A percentile compares a stretch with the other conserved stretches of the same genome.
phyloP scores from a whole-genome alignment of 2,888 invertebrate genomes.

The Sepioteuthis lessoniana region DNA sequence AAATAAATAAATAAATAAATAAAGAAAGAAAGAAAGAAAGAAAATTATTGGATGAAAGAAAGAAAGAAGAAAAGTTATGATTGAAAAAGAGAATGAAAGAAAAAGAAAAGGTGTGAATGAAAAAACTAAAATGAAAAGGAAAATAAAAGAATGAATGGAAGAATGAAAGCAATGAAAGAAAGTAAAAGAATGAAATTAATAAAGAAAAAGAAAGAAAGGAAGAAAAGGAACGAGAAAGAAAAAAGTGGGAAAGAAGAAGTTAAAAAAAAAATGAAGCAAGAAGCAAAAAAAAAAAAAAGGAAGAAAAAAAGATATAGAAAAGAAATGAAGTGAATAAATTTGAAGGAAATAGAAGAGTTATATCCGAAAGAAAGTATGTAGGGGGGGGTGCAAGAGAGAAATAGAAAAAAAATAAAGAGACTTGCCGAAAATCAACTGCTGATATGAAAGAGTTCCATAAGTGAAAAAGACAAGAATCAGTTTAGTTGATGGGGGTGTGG shows the following conservation, averaged over 20 bases:
- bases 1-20: too few relatives aligned
- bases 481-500: not conserved
- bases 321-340: too few relatives aligned
- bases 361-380: too few relatives aligned
- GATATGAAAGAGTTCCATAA: not conserved
- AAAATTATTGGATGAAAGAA: too few relatives aligned
- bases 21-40: too few relatives aligned
- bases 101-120: too few relatives aligned
- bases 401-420: not conserved
- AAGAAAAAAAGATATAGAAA: not conserved
- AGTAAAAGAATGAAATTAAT: accelerated
- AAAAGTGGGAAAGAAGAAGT: not conserved
- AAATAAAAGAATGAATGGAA: not conserved
- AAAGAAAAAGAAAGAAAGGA: not conserved
- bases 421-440: not conserved
- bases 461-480: not conserved
- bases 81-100: too few relatives aligned
- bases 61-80: too few relatives aligned
- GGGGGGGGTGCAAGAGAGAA: too few relatives aligned
- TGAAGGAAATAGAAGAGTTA: too few relatives aligned
- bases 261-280: not conserved
- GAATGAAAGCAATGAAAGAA: not conserved
- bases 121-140: accelerated
- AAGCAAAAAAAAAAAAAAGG: not conserved
- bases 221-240: not conserved